These are phyloP conservation scores for Hydrolagus affinis DNA, from an alignment of 2,113 vertebrate genomes.

Conservation along the genomic window DNA sequence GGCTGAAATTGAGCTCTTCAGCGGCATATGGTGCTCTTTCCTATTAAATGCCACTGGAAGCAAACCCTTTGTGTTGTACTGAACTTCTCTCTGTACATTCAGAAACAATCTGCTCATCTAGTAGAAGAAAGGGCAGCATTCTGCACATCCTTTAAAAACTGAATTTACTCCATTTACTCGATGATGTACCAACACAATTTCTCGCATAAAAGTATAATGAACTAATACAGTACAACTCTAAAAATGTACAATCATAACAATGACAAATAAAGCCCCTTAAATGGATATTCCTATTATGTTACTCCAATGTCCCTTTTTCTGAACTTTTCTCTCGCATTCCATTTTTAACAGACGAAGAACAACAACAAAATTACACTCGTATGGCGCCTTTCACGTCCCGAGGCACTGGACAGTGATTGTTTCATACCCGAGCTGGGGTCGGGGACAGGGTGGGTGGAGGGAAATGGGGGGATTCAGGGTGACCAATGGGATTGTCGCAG, in stretches of 20 bases:
- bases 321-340: not conserved
- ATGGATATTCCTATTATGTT: slow-evolving; percentile 27
- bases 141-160: not conserved
- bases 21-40: slow-evolving; percentile 21
- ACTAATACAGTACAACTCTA: not conserved
- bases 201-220: slow-evolving; percentile 10
- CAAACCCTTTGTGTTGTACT: slow-evolving; percentile 4
- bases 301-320: slow-evolving; percentile 1
- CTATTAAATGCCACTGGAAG: slow-evolving; percentile 19
- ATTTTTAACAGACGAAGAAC: too few species aligned
- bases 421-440: too few species aligned
- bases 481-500: too few species aligned
- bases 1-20: not conserved
- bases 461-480: too few species aligned
- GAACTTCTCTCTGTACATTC: slow-evolving; percentile 5
- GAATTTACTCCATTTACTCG: slow-evolving; percentile 15
- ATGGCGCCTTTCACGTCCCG: too few species aligned
- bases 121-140: slow-evolving; percentile 1
- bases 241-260: slow-evolving; percentile 2
- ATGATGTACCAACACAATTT: slow-evolving; percentile 6
- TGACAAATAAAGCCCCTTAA: slow-evolving; percentile 18
- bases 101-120: slow-evolving; percentile 23
- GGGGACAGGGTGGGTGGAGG: too few species aligned
- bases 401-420: too few species aligned
- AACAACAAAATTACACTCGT: too few species aligned